phyloP scores from a whole-genome alignment of 2,797 vertebrate species.

The Naso thynnoides region DNA sequence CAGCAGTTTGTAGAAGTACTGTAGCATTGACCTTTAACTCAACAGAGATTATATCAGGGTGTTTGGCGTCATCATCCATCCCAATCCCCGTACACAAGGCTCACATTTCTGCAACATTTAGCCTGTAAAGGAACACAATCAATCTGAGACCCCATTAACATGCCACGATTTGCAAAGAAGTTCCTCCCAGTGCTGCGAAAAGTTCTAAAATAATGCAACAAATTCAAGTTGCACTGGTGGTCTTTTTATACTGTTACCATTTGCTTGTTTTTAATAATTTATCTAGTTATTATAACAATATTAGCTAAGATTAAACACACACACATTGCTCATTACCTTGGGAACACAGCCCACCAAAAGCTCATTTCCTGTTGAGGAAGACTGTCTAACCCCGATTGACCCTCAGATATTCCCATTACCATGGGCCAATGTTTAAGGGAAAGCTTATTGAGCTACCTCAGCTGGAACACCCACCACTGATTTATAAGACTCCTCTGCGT shows the following conservation, averaged over 20 bases:
- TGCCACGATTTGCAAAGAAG: constrained; percentile 2
- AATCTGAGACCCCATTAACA: constrained; percentile 11
- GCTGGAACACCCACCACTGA: constrained; percentile 81
- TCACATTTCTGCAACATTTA: constrained; percentile 12
- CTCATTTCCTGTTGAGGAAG: constrained; percentile 90
- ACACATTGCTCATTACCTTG: constrained; percentile 88
- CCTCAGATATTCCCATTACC: constrained; percentile 88
- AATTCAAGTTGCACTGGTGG: constrained; percentile 74
- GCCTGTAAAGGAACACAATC: neutral
- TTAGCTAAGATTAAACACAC: constrained; percentile 90
- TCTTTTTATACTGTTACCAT: constrained; percentile 80
- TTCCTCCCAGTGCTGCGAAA: constrained; percentile 28
- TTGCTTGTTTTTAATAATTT: constrained; percentile 91
- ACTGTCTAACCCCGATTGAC: constrained; percentile 87
- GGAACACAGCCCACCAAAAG: constrained; percentile 87
- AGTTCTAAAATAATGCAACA: constrained; percentile 57
- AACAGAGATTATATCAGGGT: constrained; percentile 21
- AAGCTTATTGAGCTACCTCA: constrained; percentile 84
- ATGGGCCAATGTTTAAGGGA: constrained; percentile 85
- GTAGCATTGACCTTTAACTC: constrained; percentile 46
- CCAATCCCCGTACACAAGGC: neutral
- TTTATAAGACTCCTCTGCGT: constrained; percentile 78
- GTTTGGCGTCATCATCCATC: constrained; percentile 9
- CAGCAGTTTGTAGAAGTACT: constrained; percentile 36
- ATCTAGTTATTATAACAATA: constrained; percentile 90